A percentile compares a stretch with the other conserved stretches of the same genome.
Conservation (phyloP, 2,888 invertebrate genomes). For the Cosmia trapezina region DNA sequence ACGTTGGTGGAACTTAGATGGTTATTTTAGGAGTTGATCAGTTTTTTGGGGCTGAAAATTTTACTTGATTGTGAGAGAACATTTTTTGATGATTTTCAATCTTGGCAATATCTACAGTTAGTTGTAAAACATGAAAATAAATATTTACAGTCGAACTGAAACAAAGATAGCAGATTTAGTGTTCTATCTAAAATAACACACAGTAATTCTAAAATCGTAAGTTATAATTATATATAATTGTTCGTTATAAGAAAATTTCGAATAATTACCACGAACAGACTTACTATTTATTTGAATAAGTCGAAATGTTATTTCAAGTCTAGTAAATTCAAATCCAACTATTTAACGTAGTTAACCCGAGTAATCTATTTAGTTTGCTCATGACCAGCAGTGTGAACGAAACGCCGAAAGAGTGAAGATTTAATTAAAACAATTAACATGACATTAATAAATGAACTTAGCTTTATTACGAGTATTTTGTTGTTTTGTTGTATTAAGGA, state of each 20-base stretch:
- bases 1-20: neutral
- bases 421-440: conserved; percentile 51
- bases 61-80: no score
- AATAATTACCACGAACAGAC: neutral
- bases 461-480: conserved; percentile 1
- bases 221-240: neutral
- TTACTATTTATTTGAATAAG: neutral
- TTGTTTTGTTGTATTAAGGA: neutral
- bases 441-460: conserved; percentile 37
- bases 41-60: neutral
- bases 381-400: conserved; percentile 37
- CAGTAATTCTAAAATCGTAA: neutral
- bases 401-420: conserved; percentile 41
- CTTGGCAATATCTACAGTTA: neutral
- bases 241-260: neutral
- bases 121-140: neutral
- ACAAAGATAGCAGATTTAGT: neutral
- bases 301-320: conserved; percentile 24
- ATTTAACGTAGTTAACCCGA: conserved; percentile 38
- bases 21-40: conserved; percentile 18
- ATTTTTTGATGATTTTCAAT: neutral
- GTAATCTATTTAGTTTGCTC: conserved; percentile 51
- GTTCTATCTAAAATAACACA: no score
- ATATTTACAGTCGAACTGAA: no score
- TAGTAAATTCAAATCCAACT: conserved; percentile 42